Evolutionary conservation across 2,113 vertebrate species (phyloP).

Genomic region (Blennius ocellaris): DNA sequence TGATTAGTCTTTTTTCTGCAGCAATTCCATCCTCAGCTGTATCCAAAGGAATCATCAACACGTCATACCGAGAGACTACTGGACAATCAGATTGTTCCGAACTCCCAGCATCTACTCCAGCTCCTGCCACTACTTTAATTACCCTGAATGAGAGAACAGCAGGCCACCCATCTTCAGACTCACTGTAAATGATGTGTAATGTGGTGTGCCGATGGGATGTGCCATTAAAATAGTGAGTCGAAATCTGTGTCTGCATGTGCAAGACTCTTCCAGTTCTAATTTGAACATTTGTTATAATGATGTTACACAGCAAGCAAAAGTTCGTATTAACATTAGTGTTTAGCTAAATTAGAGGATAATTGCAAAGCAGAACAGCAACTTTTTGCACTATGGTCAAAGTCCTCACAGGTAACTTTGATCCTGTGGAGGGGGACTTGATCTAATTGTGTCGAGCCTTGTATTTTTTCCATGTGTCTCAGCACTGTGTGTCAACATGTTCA

Average conservation of each 20-base stretch:
- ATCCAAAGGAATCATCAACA: conserved; percentile 69
- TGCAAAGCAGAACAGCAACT: not conserved
- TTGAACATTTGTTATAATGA: not conserved
- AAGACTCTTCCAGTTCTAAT: conserved; percentile 8
- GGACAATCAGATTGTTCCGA: conserved; percentile 39
- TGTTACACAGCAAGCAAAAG: not conserved
- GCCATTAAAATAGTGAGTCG: conserved; percentile 11
- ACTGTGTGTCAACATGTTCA: conserved; percentile 14
- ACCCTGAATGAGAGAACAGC: conserved; percentile 42
- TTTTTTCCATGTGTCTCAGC: not conserved
- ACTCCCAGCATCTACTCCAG: conserved; percentile 11
- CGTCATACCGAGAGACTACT: conserved; percentile 44
- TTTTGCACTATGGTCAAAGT: not conserved
- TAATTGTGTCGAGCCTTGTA: conserved; percentile 1
- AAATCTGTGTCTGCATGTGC: not conserved
- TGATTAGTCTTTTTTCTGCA: conserved; percentile 73
- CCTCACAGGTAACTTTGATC: not conserved
- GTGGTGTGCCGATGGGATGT: conserved; percentile 8
- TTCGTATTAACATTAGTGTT: conserved; percentile 1
- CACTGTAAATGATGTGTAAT: conserved; percentile 30
- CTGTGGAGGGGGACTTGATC: not conserved
- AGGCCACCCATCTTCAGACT: conserved; percentile 31
- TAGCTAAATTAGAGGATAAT: not conserved
- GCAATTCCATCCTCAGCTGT: conserved; percentile 47
- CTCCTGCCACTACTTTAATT: conserved; percentile 49